Percentiles rank a stretch among this genome's conserved stretches.
Evolutionary conservation across 1,140 invertebrate genomes (phyloP).

Genomic region (Tachypleus tridentatus): DNA sequence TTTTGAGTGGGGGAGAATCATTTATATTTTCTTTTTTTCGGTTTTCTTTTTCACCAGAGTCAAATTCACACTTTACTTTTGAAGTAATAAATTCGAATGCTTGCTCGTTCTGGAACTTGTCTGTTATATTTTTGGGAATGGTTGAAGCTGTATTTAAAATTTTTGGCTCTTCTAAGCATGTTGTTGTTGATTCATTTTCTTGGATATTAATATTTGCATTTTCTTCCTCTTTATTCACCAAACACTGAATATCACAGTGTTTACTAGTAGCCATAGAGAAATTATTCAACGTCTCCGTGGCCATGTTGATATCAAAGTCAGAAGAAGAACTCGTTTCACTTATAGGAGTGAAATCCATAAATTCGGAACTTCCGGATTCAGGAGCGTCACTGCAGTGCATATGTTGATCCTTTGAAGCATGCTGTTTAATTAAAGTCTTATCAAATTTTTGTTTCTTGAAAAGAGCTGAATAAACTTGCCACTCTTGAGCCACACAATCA

Average conservation of each 20-base stretch:
- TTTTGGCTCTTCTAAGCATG: not conserved
- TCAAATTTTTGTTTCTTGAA: too few relatives aligned
- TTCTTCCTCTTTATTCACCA: not conserved
- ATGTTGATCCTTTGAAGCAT: too few relatives aligned
- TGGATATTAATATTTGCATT: not conserved
- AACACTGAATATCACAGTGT: constrained; percentile 1
- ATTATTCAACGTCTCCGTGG: not conserved
- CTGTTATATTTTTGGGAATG: not conserved
- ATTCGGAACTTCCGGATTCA: too few relatives aligned
- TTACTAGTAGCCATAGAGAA: not conserved
- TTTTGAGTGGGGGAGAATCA: not conserved
- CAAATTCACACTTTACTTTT: not conserved
- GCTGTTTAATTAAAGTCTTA: too few relatives aligned
- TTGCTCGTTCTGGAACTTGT: not conserved
- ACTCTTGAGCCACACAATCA: too few relatives aligned
- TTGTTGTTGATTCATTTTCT: not conserved
- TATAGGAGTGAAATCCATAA: too few relatives aligned
- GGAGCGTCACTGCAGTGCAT: too few relatives aligned
- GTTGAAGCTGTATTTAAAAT: not conserved
- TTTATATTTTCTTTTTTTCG: not conserved
- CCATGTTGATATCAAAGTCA: too few relatives aligned
- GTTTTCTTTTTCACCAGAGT: not conserved
- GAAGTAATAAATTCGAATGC: not conserved
- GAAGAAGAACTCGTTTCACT: too few relatives aligned
- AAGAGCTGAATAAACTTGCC: too few relatives aligned